Evolutionary conservation across 2,888 invertebrate genomes (phyloP).

Genomic region (Pandemis heparana): DNA sequence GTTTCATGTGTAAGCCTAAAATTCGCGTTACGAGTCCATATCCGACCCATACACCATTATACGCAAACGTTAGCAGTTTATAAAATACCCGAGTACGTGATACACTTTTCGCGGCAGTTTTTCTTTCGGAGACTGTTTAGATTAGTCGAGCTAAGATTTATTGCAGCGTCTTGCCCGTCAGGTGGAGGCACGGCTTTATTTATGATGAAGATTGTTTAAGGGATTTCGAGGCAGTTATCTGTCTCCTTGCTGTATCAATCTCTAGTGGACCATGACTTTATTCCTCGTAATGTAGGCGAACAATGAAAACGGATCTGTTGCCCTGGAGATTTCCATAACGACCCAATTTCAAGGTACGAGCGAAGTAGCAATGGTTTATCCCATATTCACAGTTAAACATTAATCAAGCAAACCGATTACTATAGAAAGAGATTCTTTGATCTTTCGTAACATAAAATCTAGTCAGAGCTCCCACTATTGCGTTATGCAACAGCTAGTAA

Average conservation of each 20-base stretch:
- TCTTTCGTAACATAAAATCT: background rate
- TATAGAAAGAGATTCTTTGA: no score
- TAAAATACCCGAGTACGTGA: conserved; percentile 65
- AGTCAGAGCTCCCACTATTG: background rate
- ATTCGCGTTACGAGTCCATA: conserved; percentile 29
- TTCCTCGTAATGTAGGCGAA: background rate
- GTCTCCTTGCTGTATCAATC: conserved; percentile 9
- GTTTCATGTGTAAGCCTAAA: conserved; percentile 44
- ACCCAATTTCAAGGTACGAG: no score
- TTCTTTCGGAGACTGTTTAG: conserved; percentile 59
- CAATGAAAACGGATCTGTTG: background rate
- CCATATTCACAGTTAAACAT: no score
- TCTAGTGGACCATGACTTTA: background rate
- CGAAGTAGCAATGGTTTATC: no score
- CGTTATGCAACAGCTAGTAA: background rate
- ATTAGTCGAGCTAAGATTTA: conserved; percentile 69
- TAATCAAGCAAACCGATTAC: no score
- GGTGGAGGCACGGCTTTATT: conserved; percentile 54
- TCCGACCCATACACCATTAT: conserved; percentile 55
- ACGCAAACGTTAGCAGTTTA: conserved; percentile 62
- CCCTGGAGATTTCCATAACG: no score
- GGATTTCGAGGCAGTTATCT: conserved; percentile 26
- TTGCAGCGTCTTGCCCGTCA: conserved; percentile 54
- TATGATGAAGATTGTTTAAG: conserved; percentile 40
- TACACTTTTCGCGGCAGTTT: conserved; percentile 51